Conservation (phyloP, 1,140 invertebrate species). For the Trypoxylus dichotomus region DNA sequence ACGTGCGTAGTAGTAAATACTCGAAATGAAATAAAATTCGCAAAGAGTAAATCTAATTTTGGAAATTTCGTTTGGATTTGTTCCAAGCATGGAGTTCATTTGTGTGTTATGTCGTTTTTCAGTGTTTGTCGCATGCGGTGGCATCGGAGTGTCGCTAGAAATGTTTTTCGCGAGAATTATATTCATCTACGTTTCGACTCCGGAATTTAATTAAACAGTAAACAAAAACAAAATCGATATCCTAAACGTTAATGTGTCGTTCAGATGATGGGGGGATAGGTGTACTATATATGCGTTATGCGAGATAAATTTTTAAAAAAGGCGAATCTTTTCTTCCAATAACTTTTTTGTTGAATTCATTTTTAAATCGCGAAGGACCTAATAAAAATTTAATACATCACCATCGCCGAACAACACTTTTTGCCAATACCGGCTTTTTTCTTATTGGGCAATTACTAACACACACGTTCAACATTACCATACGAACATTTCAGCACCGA, state of each 20-base stretch:
- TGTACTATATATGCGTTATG: not conserved
- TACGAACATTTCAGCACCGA: constrained; percentile 17
- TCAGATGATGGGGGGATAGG: not conserved
- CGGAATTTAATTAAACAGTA: constrained; percentile 1
- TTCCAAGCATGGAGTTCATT: not conserved
- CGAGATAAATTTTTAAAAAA: not conserved
- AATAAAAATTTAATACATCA: not conserved
- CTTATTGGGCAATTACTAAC: not conserved
- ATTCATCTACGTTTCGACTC: not conserved
- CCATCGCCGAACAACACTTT: not conserved
- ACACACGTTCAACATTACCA: constrained; percentile 15
- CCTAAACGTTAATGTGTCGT: not conserved
- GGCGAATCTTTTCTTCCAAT: not conserved
- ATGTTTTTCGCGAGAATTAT: not conserved
- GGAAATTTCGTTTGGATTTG: constrained; percentile 16
- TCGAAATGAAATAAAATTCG: constrained; percentile 8
- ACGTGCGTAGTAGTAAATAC: not conserved
- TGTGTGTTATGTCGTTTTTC: not conserved
- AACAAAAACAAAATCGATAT: constrained; percentile 16
- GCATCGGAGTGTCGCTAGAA: not conserved
- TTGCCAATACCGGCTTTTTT: constrained; percentile 5
- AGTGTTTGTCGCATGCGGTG: not conserved
- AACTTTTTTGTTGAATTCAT: not conserved
- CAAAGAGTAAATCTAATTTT: constrained; percentile 19
- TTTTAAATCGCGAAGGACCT: not conserved